Evolutionary conservation across 1,140 invertebrate species (phyloP), one percentile per base, ranked within the genome.

Genomic region (Semibalanus balanoides): DNA sequence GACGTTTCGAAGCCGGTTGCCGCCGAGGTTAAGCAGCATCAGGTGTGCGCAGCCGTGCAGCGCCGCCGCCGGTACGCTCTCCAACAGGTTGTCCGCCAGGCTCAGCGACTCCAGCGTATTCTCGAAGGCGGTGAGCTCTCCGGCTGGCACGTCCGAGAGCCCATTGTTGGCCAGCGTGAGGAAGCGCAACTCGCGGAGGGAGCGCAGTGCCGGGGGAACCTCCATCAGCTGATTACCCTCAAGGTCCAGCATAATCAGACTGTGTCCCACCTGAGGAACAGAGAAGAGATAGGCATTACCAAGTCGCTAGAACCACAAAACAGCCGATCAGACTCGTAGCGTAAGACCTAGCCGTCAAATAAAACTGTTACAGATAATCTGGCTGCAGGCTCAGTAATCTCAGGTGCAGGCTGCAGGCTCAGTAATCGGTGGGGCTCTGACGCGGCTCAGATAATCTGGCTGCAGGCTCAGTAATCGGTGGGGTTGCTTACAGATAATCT

Each of bases 121-220:
- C 0, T 93, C 91, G 78, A 95, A 86, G 70, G 92, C 92, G 79
- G 91, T 87, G 80, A 96, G 95, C 29, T 92, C 92, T 75, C 88
- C 88, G 69, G 88, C 87, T 79, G 92, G 91, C 29, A 96, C 86
- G 73, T 87, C 88, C 27, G 84, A 88, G 72, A 95, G 88, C 76
- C 88, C 87, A 83, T 95, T 95, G 79, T 92, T 92, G 19, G 92
- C 90, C 35, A 95, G 82, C 82, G 94, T 94, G 31, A 96, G 85
- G 83, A 93, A 94, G 78, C 91, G 89, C 0, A 95, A 82, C 73
- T 86, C 87, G 76, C 84, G 87, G 74, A 94, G 83, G 35, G 86
- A 84, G 74, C 85, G 87, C 35, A 95, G 82, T 29, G 91, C 90
- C 72, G 83, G 83, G 0, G 93, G 92, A 76, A 94, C 86, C 7